These are phyloP conservation scores for Lordiphosa mommai DNA, from an alignment of 1,140 invertebrate genomes.

Conservation along the genomic window DNA sequence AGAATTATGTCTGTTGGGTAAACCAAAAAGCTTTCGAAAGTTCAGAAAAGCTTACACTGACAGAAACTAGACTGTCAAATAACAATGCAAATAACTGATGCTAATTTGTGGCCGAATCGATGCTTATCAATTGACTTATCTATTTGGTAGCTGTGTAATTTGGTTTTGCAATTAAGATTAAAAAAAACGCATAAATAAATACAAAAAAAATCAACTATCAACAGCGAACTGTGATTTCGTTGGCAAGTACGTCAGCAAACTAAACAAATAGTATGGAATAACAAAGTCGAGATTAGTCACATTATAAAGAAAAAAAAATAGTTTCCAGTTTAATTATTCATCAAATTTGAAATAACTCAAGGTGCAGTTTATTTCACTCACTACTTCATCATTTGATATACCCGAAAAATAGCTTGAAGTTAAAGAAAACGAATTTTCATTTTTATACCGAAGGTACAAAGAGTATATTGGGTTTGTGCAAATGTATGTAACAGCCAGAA, in stretches of 20 bases:
- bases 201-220: background rate
- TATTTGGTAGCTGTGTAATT: conserved; percentile 20
- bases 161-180: conserved; percentile 39
- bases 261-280: too few relatives aligned
- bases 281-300: too few relatives aligned
- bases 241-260: background rate
- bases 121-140: conserved; percentile 18
- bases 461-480: too few relatives aligned
- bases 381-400: too few relatives aligned
- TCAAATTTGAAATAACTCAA: too few relatives aligned
- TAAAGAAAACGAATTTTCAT: too few relatives aligned
- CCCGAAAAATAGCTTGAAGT: too few relatives aligned
- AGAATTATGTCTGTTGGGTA: conserved; percentile 27
- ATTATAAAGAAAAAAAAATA: too few relatives aligned
- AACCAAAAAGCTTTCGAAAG: background rate
- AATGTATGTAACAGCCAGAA: too few relatives aligned
- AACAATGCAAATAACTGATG: background rate
- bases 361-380: too few relatives aligned
- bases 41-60: background rate
- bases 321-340: too few relatives aligned
- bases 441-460: too few relatives aligned
- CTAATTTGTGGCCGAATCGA: background rate
- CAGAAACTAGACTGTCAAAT: background rate
- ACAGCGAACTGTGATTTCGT: conserved; percentile 28
- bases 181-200: conserved; percentile 14